Evolutionary conservation across 2,113 vertebrate species (phyloP), one percentile per base, ranked within the genome.

Genomic region (Vulpes vulpes): DNA sequence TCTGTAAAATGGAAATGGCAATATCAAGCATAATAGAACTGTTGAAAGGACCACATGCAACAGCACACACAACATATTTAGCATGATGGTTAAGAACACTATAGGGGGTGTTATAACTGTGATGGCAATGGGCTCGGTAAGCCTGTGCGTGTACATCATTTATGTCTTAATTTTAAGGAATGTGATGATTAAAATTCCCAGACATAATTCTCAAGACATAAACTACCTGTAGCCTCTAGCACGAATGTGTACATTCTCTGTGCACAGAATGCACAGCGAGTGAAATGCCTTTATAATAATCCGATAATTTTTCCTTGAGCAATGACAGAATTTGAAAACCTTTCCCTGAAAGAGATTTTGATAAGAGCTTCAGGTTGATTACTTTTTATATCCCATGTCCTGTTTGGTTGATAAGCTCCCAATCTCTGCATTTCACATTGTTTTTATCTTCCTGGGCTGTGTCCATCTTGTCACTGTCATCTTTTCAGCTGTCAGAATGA

Each of bases 301-400:
- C 94, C 69, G 49, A 67, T 97, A 97, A 93, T 98, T 98, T 99
- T 98, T 97, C 94, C 97, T 92, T 80, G 53, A 98, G 98, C 97
- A 98, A 96, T 96, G 97, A 97, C 96, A 98, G 95, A 95, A 96
- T 93, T 98, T 95, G 93, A 96, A 98, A 98, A 97, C 82, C 95
- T 96, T n/a, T 98, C 97, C 97, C 89, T 89, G 81, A 92, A 94
- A 99, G 98, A 98, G 96, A 98, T 98, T 98, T 98, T 98, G 98
- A 99, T 99, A 99, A 98, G 98, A 98, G 98, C 94, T 98, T 99
- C 98, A 98, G 95, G 96, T 98, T 99, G 98, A 99, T 99, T 99
- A 97, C 98, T 98, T 99, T 98, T 98, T 98, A 98, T 97, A 98
- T 97, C 96, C 86, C 0, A 59, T 98, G 98, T 98, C 97, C 96